Evolutionary conservation across 2,888 invertebrate species (phyloP).

Genomic region (Lepidochrysops patricia): DNA sequence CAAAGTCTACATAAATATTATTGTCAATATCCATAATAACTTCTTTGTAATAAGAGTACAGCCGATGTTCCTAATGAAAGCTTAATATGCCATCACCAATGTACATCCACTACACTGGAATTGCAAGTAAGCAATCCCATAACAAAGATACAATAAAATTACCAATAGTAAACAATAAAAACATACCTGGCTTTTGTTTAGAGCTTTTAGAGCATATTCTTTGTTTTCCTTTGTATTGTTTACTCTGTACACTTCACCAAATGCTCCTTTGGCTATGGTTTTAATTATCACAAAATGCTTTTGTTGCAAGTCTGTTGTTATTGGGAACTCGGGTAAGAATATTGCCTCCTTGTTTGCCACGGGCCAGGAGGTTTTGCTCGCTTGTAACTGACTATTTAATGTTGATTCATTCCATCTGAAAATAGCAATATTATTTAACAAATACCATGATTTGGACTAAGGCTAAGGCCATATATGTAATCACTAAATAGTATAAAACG

Average conservation of each 20-base stretch:
- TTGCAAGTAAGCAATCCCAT: no score
- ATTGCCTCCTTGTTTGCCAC: conserved; percentile 86
- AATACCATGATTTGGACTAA: background rate
- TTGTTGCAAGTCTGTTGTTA: conserved; percentile 74
- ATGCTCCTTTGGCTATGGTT: conserved; percentile 90
- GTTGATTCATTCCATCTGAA: conserved; percentile 80
- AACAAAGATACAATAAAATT: no score
- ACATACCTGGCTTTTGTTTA: conserved; percentile 83
- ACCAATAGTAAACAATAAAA: conserved; percentile 13
- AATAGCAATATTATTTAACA: conserved; percentile 19
- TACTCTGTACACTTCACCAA: conserved; percentile 91
- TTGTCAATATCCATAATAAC: no score
- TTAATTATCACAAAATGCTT: conserved; percentile 79
- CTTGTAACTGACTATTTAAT: conserved; percentile 71
- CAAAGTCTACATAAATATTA: no score
- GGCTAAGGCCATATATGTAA: no score
- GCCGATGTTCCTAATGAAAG: no score
- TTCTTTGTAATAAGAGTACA: no score
- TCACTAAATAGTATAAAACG: no score
- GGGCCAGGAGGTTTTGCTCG: conserved; percentile 86
- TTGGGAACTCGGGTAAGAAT: conserved; percentile 91
- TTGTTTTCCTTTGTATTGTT: conserved; percentile 76
- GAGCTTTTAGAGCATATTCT: conserved; percentile 89
- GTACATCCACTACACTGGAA: no score
- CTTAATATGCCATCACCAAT: no score